Evolutionary conservation across 2,888 invertebrate species (phyloP), one percentile per base, ranked within the genome.

Genomic region (Serripes groenlandicus): DNA sequence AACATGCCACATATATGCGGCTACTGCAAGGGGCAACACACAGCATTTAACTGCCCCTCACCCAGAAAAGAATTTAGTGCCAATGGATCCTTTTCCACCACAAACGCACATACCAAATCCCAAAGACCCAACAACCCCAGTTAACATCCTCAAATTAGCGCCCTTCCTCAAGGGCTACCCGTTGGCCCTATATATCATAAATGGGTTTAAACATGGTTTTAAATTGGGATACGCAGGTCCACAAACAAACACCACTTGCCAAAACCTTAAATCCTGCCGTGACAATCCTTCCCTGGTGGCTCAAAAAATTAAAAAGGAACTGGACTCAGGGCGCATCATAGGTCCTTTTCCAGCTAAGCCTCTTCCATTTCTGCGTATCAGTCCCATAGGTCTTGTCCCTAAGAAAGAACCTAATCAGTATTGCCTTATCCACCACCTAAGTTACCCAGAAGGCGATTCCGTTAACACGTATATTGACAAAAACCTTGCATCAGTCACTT

Each of bases 351-450:
- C 5, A 9, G 7, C 4, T 2, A 18, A 52, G 7, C 73, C 68
- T 42, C 68, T 78, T 52, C 30, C 34, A 21, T 68, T 26, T 18
- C 26, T 75, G 3, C 64, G 74, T 18, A 64, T 79, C 11, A 79
- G 79, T 1, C 82, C 82, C 0, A 60, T 81, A 28, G 81, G 81
- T 1, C n/a, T 85, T 11, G 81, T 85, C 15, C 78, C 78, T 18
- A 85, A 80, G 37, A 86, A 78, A 32, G 32, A 34, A 9, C 72
- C 58, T 0, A 72, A 78, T 3, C 32, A 81, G 32, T 81, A 69
- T 66, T 26, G 86, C 15, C 54, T 86, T 1, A 83, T 83, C 9
- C 86, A 86, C 34, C 81, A 86, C 70, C 71, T 83, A 0, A 81
- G 78, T 30, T 71, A 37, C 56, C 86, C 81, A n/a, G 21, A 54